Evolutionary conservation across 2,113 vertebrate genomes (phyloP).

Genomic region (Protobothrops flavoviridis): DNA sequence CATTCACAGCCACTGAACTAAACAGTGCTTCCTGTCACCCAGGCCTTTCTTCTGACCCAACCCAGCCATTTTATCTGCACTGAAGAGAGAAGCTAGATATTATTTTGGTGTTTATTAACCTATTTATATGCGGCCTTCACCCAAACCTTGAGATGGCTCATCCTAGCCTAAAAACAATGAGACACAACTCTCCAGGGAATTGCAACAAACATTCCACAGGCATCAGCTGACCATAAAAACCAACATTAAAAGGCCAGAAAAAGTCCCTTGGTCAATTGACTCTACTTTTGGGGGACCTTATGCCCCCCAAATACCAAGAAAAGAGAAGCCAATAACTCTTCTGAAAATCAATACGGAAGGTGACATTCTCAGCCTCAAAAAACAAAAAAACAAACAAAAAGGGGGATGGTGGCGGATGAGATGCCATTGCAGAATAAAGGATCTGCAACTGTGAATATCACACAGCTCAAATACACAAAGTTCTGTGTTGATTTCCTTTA

Average conservation of each 20-base stretch:
- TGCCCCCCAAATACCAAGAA: background rate
- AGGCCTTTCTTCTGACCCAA: background rate
- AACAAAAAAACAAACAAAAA: background rate
- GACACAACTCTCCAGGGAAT: background rate
- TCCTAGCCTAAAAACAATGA: background rate
- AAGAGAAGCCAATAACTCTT: background rate
- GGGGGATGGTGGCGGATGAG: background rate
- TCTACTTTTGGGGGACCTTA: background rate
- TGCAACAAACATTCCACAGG: background rate
- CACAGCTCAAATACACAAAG: background rate
- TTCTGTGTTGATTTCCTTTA: background rate
- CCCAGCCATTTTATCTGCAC: background rate
- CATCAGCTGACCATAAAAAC: background rate
- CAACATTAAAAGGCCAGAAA: background rate
- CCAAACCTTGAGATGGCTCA: background rate
- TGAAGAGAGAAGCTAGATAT: background rate
- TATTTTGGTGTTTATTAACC: background rate
- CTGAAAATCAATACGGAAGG: background rate
- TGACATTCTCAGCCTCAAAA: background rate
- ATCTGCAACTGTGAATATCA: background rate
- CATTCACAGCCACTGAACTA: background rate
- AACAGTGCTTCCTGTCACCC: background rate
- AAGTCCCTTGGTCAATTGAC: background rate
- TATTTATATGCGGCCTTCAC: background rate
- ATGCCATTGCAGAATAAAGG: background rate